These are phyloP conservation scores for Nesometra sesokonis DNA, from an alignment of 35 echinoderm and acorn worm genomes.

Conservation along the genomic window DNA sequence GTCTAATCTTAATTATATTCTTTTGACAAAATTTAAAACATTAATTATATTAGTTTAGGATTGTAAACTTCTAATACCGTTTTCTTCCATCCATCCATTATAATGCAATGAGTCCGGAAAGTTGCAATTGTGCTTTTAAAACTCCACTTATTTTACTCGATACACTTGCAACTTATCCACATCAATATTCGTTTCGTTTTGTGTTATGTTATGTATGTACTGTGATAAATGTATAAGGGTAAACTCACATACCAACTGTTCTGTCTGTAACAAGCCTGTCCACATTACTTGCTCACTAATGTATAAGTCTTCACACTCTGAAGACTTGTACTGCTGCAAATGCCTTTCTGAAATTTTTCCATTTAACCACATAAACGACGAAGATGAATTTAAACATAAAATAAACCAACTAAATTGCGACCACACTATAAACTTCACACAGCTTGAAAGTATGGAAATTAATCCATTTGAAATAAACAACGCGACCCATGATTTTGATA, in stretches of 20 bases:
- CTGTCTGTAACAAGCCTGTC: neutral
- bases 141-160: too few relatives aligned
- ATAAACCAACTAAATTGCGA: neutral
- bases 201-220: neutral
- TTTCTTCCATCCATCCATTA: too few relatives aligned
- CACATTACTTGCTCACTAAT: neutral
- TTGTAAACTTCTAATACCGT: too few relatives aligned
- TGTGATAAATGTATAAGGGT: neutral
- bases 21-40: too few relatives aligned
- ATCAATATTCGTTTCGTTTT: too few relatives aligned
- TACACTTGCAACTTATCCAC: too few relatives aligned
- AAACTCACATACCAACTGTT: neutral
- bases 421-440: neutral
- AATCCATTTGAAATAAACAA: neutral
- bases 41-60: too few relatives aligned
- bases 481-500: neutral
- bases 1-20: too few relatives aligned
- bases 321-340: neutral
- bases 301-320: neutral
- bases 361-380: neutral
- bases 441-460: neutral
- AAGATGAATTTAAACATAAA: neutral
- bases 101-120: too few relatives aligned
- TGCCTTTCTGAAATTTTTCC: neutral
- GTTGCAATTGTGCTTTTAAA: too few relatives aligned